phyloP scores from a whole-genome alignment of 2,888 invertebrate genomes.

The Andrena flavipes region DNA sequence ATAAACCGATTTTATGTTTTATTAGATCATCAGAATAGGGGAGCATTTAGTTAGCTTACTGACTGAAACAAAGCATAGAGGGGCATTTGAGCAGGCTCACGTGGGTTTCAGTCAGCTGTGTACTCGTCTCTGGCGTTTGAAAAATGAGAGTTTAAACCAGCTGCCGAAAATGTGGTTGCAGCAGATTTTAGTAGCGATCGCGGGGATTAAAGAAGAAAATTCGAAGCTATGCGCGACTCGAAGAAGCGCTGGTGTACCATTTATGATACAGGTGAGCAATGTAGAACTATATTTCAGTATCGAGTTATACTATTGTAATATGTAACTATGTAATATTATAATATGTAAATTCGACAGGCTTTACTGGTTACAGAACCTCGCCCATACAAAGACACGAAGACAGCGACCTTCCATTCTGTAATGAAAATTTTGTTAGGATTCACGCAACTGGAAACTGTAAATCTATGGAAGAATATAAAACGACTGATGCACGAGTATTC shows the following conservation, averaged over 20 bases:
- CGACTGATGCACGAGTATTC: conserved; percentile 72
- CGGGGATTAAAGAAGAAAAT: conserved; percentile 84
- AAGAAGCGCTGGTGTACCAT: conserved; percentile 97
- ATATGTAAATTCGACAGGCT: conserved; percentile 86
- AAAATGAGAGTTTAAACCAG: conserved; percentile 85
- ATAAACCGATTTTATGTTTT: conserved; percentile 34
- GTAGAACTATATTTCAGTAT: not conserved
- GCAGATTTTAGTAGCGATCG: conserved; percentile 87
- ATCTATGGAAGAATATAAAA: conserved; percentile 60
- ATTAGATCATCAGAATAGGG: conserved; percentile 87
- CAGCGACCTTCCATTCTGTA: conserved; percentile 75
- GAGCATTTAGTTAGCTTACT: conserved; percentile 89
- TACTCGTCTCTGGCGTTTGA: conserved; percentile 88
- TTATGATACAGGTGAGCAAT: conserved; percentile 91
- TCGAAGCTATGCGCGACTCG: conserved; percentile 92
- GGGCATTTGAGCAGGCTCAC: conserved; percentile 98
- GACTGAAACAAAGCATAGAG: conserved; percentile 94
- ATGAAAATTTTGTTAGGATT: conserved; percentile 81
- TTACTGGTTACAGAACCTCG: conserved; percentile 91
- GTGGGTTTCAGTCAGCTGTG: conserved; percentile 94
- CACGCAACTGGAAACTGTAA: conserved; percentile 68
- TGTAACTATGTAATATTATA: not conserved
- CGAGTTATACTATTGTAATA: not conserved
- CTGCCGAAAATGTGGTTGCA: conserved; percentile 89
- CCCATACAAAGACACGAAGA: conserved; percentile 86